Conservation (phyloP, 2,797 vertebrate genomes). For the Pseudochromis fuscus region DNA sequence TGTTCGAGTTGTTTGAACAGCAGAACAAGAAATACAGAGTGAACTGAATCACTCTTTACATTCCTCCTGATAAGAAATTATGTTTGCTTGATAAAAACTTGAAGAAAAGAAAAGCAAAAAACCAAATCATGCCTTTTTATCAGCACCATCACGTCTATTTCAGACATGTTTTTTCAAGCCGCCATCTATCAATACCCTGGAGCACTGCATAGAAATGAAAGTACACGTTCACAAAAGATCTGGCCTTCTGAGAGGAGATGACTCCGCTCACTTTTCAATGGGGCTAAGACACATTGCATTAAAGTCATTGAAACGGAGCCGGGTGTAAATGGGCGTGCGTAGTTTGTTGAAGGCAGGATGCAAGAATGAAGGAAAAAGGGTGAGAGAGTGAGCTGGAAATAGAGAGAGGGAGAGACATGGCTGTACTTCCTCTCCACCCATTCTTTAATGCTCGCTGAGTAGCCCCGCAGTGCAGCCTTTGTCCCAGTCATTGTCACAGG, state of each 20-base stretch:
- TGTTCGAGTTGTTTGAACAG: constrained; percentile 20
- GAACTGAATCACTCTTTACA: not conserved
- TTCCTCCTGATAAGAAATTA: constrained; percentile 20
- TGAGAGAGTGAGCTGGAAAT: constrained; percentile 15
- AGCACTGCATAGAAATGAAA: constrained; percentile 58
- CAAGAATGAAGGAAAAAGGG: constrained; percentile 41
- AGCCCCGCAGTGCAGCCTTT: constrained; percentile 77
- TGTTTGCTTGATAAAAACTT: constrained; percentile 8
- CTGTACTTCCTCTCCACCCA: constrained; percentile 67
- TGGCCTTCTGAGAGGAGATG: constrained; percentile 55
- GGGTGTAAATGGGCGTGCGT: constrained; percentile 65
- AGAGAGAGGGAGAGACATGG: constrained; percentile 56
- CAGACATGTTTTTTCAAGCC: constrained; percentile 38
- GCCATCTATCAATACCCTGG: constrained; percentile 52
- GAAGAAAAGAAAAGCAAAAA: constrained; percentile 7
- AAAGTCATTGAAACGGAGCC: constrained; percentile 50
- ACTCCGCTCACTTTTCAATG: constrained; percentile 64
- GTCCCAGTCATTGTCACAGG: constrained; percentile 80
- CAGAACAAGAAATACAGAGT: constrained; percentile 15
- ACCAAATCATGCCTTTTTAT: constrained; percentile 21
- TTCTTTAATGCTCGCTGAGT: constrained; percentile 71
- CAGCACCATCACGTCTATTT: constrained; percentile 53
- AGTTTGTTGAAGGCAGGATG: constrained; percentile 61
- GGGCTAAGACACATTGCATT: constrained; percentile 61
- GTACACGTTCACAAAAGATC: constrained; percentile 63